These are phyloP conservation scores for Pelodiscus sinensis DNA, from an alignment of 2,113 vertebrate species.

Conservation along the genomic window DNA sequence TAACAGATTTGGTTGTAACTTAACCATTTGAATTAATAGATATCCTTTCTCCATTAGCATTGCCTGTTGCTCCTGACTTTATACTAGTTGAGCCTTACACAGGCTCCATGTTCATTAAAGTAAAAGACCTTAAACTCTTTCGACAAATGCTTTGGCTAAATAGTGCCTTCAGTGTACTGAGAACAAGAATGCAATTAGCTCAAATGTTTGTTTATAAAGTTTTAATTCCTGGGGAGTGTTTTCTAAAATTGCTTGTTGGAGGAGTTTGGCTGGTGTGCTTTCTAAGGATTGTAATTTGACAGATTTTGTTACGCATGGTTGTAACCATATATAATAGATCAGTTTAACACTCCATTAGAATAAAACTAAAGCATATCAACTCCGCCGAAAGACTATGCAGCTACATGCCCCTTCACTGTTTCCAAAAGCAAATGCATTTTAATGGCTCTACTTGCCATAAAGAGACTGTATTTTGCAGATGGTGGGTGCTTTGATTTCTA, in stretches of 20 bases:
- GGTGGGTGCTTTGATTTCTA: background rate
- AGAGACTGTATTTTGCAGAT: background rate
- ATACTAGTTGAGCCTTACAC: constrained; percentile 42
- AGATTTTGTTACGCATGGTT: constrained; percentile 18
- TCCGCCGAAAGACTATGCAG: constrained; percentile 4
- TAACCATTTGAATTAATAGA: constrained; percentile 59
- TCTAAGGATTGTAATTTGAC: constrained; percentile 54
- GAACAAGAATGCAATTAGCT: constrained; percentile 79
- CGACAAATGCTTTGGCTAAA: constrained; percentile 65
- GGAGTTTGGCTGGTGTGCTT: constrained; percentile 54
- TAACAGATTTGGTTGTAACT: constrained; percentile 60
- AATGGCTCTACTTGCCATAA: background rate
- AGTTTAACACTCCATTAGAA: constrained; percentile 10
- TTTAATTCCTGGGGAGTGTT: constrained; percentile 74
- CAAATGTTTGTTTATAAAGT: constrained; percentile 76
- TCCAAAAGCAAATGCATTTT: background rate
- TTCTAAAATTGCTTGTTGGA: constrained; percentile 54
- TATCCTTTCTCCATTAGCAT: constrained; percentile 40
- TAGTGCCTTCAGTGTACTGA: constrained; percentile 65
- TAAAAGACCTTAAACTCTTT: constrained; percentile 59
- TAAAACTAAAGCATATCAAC: background rate
- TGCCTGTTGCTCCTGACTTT: constrained; percentile 59
- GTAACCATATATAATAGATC: background rate
- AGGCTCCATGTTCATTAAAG: constrained; percentile 59
- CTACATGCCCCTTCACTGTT: constrained; percentile 3